Evolutionary conservation across 2,113 vertebrate genomes (phyloP).

Genomic region (Apistogramma diplotaenia): DNA sequence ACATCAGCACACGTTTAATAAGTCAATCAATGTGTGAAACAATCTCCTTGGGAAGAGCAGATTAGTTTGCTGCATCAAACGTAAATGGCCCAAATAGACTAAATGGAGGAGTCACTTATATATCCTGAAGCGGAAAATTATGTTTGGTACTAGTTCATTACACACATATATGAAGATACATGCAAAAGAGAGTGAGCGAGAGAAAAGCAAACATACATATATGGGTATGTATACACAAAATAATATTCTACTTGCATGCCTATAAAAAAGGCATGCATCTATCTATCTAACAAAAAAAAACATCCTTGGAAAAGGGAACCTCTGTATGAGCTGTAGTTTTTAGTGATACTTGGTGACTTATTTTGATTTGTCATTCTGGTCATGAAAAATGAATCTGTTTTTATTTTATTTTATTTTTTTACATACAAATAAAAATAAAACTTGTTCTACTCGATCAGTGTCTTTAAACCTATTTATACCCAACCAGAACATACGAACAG

Average conservation of each 20-base stretch:
- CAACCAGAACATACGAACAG: too few species aligned
- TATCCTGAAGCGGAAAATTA: slow-evolving; percentile 59
- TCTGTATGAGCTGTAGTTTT: not conserved
- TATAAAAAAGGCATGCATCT: not conserved
- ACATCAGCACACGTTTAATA: slow-evolving; percentile 35
- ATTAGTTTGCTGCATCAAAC: slow-evolving; percentile 47
- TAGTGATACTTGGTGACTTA: not conserved
- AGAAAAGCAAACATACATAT: not conserved
- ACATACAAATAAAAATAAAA: too few species aligned
- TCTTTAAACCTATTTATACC: too few species aligned
- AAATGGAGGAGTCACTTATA: slow-evolving; percentile 57
- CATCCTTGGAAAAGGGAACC: too few species aligned
- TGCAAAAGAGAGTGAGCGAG: not conserved
- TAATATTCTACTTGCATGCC: not conserved
- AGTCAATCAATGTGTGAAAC: slow-evolving; percentile 40
- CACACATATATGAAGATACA: slow-evolving; percentile 24
- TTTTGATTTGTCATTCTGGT: not conserved
- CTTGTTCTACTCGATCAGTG: too few species aligned
- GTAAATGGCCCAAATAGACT: slow-evolving; percentile 35
- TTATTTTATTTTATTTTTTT: too few species aligned
- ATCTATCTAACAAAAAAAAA: too few species aligned
- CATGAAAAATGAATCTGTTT: not conserved
- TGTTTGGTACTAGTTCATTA: slow-evolving; percentile 54
- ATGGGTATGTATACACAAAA: not conserved
- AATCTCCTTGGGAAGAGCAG: slow-evolving; percentile 32